A percentile compares a stretch with the other conserved stretches of the same genome.
Conservation (phyloP, 2,113 vertebrate species). For the Todiramphus saurophagus region DNA sequence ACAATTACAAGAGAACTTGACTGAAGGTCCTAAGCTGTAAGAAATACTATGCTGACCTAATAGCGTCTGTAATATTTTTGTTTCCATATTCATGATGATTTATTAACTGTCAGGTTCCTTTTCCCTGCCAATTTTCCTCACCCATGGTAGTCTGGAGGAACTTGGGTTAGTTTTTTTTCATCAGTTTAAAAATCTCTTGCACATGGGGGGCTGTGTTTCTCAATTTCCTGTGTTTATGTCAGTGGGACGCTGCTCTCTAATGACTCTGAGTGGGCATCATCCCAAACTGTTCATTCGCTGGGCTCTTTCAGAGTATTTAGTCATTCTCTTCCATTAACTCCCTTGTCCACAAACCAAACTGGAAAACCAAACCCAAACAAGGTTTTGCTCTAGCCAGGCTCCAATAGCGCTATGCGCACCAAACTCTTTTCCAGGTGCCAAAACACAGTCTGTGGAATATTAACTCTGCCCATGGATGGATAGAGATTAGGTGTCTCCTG, state of each 20-base stretch:
- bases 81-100: not conserved
- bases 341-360: not conserved
- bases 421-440: not conserved
- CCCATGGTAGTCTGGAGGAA: not conserved
- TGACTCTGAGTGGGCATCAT: not conserved
- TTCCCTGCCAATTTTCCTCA: not conserved
- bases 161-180: not conserved
- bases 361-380: not conserved
- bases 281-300: not conserved
- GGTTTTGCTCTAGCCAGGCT: not conserved
- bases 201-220: not conserved
- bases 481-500: slow-evolving; percentile 3
- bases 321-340: not conserved
- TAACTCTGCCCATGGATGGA: not conserved
- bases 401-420: not conserved
- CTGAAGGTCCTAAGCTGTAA: not conserved
- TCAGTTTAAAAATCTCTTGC: not conserved
- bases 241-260: not conserved
- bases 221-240: not conserved
- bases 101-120: not conserved
- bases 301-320: not conserved
- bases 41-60: not conserved
- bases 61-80: not conserved
- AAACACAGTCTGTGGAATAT: not conserved
- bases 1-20: not conserved